Percentiles rank a stretch among this genome's conserved stretches.
Evolutionary conservation across 2,888 invertebrate species (phyloP).

Genomic region (Drosophila meridionalis): DNA sequence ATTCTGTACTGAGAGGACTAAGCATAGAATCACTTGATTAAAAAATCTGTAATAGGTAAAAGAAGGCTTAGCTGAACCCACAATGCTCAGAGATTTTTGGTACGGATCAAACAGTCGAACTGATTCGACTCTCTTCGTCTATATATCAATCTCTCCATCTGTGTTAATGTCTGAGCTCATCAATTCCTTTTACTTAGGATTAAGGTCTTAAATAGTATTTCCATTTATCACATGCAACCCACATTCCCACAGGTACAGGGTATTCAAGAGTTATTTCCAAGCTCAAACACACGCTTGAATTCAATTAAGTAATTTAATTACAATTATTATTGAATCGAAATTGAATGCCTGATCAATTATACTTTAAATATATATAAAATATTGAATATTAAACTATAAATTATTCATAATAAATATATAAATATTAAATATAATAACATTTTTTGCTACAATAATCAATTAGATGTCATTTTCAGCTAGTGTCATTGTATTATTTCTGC

Average conservation of each 20-base stretch:
- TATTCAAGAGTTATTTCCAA: background rate
- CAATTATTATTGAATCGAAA: background rate
- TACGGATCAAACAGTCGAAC: too few species aligned
- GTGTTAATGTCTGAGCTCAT: too few species aligned
- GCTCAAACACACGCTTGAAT: background rate
- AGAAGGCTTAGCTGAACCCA: too few species aligned
- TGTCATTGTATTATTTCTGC: slow-evolving; percentile 11
- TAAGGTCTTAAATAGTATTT: too few species aligned
- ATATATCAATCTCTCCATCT: too few species aligned
- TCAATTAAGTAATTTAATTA: background rate
- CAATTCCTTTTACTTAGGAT: too few species aligned
- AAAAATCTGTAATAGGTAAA: too few species aligned
- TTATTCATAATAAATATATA: too few species aligned
- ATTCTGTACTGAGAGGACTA: too few species aligned
- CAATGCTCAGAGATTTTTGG: too few species aligned
- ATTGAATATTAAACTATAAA: background rate
- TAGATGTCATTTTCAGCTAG: slow-evolving; percentile 4
- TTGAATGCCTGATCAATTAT: background rate
- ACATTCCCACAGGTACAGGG: background rate
- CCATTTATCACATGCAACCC: background rate
- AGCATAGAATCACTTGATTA: too few species aligned
- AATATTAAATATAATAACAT: background rate
- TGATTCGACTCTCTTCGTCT: too few species aligned
- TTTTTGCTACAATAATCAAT: background rate
- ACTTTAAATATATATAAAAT: background rate